Conservation (phyloP, 2,113 vertebrate genomes). For the Syrrhaptes paradoxus region DNA sequence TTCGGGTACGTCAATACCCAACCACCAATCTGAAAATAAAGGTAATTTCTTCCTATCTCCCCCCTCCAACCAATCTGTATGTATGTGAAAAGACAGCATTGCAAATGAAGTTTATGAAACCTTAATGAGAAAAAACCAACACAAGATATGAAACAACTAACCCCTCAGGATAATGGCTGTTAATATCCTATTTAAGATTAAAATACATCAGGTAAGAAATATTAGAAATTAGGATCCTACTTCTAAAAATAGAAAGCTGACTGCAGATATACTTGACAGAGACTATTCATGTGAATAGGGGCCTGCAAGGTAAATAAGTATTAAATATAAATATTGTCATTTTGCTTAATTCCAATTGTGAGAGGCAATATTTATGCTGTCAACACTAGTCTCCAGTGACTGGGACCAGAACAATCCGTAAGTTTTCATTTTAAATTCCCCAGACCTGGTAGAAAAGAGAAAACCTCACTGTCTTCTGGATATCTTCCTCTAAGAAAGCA, state of each 20-base stretch:
- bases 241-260: neutral
- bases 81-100: rapidly evolving
- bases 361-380: neutral
- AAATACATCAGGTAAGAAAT: neutral
- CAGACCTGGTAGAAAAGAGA: neutral
- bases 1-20: neutral
- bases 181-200: neutral
- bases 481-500: neutral
- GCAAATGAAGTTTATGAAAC: neutral
- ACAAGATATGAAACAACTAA: neutral
- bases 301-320: neutral
- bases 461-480: neutral
- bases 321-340: neutral
- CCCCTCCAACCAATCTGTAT: neutral
- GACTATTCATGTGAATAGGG: neutral
- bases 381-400: neutral
- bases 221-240: neutral
- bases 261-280: neutral
- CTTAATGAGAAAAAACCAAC: neutral
- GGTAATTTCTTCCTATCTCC: neutral
- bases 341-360: neutral
- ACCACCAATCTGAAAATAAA: neutral
- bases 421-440: neutral
- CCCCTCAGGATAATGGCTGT: neutral
- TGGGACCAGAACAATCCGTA: neutral